Evolutionary conservation across 2,888 invertebrate species (phyloP), one percentile per base, ranked within the genome.

Genomic region (Drosophila rellima): DNA sequence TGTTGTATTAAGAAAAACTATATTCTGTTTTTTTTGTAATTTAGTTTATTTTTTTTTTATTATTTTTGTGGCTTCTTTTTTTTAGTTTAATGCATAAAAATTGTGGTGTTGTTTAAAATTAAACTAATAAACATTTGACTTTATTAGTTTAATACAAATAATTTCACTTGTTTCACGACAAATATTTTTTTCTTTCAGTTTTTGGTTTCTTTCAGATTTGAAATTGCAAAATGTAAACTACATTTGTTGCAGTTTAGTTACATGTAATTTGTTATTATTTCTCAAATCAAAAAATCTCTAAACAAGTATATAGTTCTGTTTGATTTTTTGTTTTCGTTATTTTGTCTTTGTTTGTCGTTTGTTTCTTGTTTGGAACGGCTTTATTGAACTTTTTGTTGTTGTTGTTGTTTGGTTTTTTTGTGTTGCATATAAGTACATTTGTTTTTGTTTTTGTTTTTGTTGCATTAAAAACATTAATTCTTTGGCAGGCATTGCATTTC

Each of bases 401-500:
- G 80, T 80, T 79, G 79, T 80, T 84, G 81, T 78, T 82, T 67
- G 57, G 47, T 65, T 68, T 70, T 68, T 70, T 75, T 74, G 62
- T 72, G 50, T 82, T 84, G 78, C 76, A 69, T 84, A 77, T 82
- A 81, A 78, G 73, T 77, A 74, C 57, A 68, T 78, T 77, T 47
- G 74, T 76, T 74, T 56, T 52, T 50, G 55, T 60, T 55, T 73
- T 75, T 72, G 67, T 74, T 70, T 78, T 82, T 73, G 47, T 80
- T 83, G 81, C 76, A 55, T 79, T 81, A 74, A 85, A 79, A 82
- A 86, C 86, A 79, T 83, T 83, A 81, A 83, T 86, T 83, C 83
- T 85, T 84, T 91, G 91, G 91, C 91, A 91, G 91, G 91, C 90
- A 90, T 90, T 89, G 80, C 88, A 90, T 91, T 91, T 90, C 91